Percentiles rank a stretch among this genome's conserved stretches.
These are phyloP conservation scores for Pangasianodon hypophthalmus DNA, from an alignment of 2,113 vertebrate species.

Conservation along the genomic window DNA sequence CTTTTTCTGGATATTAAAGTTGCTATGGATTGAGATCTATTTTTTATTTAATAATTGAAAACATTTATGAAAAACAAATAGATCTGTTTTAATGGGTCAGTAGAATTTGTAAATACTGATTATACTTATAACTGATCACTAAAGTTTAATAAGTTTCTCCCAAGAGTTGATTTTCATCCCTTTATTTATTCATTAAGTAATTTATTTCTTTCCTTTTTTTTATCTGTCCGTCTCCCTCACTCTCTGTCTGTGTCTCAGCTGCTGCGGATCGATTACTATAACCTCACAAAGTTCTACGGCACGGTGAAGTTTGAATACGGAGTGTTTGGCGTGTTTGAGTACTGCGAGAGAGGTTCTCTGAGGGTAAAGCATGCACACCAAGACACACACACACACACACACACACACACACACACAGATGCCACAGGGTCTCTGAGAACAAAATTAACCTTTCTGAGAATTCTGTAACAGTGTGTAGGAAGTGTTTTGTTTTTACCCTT, in stretches of 20 bases:
- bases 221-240: not conserved
- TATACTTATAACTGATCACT: not conserved
- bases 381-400: constrained; percentile 15
- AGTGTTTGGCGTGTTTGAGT: constrained; percentile 90
- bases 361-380: constrained; percentile 73
- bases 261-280: constrained; percentile 92
- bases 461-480: not conserved
- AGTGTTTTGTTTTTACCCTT: not conserved
- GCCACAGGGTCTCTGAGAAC: not conserved
- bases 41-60: not conserved
- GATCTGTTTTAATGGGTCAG: not conserved
- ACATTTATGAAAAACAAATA: not conserved
- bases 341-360: constrained; percentile 92
- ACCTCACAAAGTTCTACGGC: constrained; percentile 97
- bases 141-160: not conserved
- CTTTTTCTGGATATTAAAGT: not conserved
- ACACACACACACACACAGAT: not conserved
- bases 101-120: not conserved
- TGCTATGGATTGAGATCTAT: not conserved
- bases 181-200: not conserved
- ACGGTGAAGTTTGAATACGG: constrained; percentile 90
- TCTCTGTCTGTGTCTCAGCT: constrained; percentile 71
- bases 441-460: not conserved
- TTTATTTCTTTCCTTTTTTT: not conserved
- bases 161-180: not conserved